Evolutionary conservation across 1,140 invertebrate genomes (phyloP).

Genomic region (Archivesica marissinica): DNA sequence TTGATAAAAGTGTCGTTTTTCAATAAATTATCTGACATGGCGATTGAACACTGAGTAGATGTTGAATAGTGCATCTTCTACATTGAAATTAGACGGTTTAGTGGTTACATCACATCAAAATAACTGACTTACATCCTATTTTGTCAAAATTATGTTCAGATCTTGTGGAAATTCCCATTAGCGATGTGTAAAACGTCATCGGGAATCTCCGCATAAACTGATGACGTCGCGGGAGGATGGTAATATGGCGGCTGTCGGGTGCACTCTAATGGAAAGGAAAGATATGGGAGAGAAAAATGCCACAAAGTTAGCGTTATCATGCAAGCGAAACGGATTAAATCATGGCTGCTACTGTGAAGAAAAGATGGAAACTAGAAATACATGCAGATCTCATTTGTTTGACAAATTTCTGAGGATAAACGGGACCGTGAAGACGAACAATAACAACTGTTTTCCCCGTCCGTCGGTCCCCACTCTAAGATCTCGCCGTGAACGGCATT

Average conservation of each 20-base stretch:
- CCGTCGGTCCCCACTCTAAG: slow-evolving; percentile 56
- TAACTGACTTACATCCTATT: background rate
- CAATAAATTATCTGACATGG: too few relatives aligned
- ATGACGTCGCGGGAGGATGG: slow-evolving; percentile 60
- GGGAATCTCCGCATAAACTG: slow-evolving; percentile 53
- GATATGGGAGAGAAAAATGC: slow-evolving; percentile 63
- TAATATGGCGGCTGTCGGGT: slow-evolving; percentile 64
- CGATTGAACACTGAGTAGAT: too few relatives aligned
- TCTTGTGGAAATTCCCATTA: background rate
- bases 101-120: too few relatives aligned
- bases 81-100: too few relatives aligned
- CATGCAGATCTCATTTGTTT: slow-evolving; percentile 53
- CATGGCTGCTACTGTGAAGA: slow-evolving; percentile 64
- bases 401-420: slow-evolving; percentile 50
- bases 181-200: slow-evolving; percentile 40
- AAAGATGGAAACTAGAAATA: slow-evolving; percentile 56
- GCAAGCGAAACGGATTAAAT: slow-evolving; percentile 59
- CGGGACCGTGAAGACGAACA: slow-evolving; percentile 54
- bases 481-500: slow-evolving; percentile 54
- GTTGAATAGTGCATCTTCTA: too few relatives aligned
- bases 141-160: too few relatives aligned
- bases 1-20: too few relatives aligned
- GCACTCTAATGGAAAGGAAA: slow-evolving; percentile 55
- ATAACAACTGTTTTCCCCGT: slow-evolving; percentile 63
- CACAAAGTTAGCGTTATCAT: slow-evolving; percentile 56